Base-by-base conservation (phyloP, 2,113 vertebrate genomes). In the Centropus unirufus region DNA sequence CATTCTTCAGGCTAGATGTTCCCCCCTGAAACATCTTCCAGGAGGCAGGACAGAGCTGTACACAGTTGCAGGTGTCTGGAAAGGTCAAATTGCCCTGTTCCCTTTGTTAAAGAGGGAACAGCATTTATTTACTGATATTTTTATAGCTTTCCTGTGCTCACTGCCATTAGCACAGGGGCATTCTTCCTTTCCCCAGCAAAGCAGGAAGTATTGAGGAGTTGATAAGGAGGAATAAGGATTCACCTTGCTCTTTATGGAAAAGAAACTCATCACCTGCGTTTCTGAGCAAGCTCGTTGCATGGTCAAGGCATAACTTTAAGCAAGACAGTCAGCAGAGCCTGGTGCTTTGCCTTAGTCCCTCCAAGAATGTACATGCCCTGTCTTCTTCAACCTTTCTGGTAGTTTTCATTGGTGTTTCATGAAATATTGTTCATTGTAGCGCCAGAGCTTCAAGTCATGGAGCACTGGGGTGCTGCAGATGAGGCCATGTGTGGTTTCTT, bases 401-500 rank as follows among this genome's bases (percentile, higher is more conserved):
- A 14, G 36, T 32, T 67, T 91, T 87, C 61, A 20, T 54, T 66
- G 51, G 26, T 47, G 21, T 46, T 68, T 77, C 54, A n/a, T 52
- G 6, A 0, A 19, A 8, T 1, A 0, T 7, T 8, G 21, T 30
- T 57, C 57, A 19, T 72, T 64, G 39, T 17, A 61, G 40, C 40
- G 21, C 51, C 59, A 8, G 46, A 0, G 0, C 47, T 73, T 14
- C 0, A 1, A 26, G 24, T 39, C 36, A 23, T 14, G 44, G 44
- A 70, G 42, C 32, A 6, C 14, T 32, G 34, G 36, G 22, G 29
- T 66, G 62, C 75, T 55, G 47, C 46, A 73, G 26, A 22, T 3
- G 3, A 22, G n/a, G 26, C 27, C 3, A 13, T 4, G 5, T 4
- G 0, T 2, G 1, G 36, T 5, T 61, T 18, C 49, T 76, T 6